Evolutionary conservation across 2,888 invertebrate species (phyloP).

Genomic region (Cantharis rustica): DNA sequence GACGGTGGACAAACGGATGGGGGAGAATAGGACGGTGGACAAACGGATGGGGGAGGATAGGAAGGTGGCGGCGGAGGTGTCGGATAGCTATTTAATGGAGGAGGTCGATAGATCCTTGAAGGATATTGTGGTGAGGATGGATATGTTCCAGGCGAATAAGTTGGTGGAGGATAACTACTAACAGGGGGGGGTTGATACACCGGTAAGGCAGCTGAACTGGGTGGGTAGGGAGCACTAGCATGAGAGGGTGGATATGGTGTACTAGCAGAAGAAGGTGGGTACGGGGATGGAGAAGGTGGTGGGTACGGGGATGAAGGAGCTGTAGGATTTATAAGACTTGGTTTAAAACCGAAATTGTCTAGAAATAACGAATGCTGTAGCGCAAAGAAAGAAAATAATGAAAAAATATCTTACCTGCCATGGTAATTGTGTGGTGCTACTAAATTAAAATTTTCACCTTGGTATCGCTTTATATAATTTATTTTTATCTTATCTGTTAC

Average conservation of each 20-base stretch:
- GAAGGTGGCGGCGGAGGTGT: slow-evolving; percentile 2
- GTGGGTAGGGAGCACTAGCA: neutral
- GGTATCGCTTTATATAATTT: neutral
- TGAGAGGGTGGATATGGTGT: neutral
- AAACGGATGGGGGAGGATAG: neutral
- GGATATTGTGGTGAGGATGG: slow-evolving; percentile 4
- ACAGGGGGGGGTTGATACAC: neutral
- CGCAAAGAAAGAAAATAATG: slow-evolving; percentile 2
- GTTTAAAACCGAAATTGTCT: slow-evolving; percentile 27
- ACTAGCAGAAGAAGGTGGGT: neutral
- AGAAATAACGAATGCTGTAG: slow-evolving; percentile 19
- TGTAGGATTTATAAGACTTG: slow-evolving; percentile 9
- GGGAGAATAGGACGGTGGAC: neutral
- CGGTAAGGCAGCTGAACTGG: neutral
- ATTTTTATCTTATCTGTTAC: neutral
- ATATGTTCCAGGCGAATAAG: neutral
- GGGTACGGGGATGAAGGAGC: slow-evolving; percentile 8
- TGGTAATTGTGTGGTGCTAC: neutral
- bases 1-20: too few species aligned
- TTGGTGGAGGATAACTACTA: neutral
- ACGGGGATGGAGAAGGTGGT: neutral
- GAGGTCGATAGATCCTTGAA: slow-evolving; percentile 1
- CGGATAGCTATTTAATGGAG: neutral
- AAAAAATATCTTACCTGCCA: slow-evolving; percentile 24
- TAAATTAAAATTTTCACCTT: neutral